These are phyloP conservation scores for Monodelphis domestica DNA, from an alignment of 2,797 vertebrate species.

Conservation along the genomic window DNA sequence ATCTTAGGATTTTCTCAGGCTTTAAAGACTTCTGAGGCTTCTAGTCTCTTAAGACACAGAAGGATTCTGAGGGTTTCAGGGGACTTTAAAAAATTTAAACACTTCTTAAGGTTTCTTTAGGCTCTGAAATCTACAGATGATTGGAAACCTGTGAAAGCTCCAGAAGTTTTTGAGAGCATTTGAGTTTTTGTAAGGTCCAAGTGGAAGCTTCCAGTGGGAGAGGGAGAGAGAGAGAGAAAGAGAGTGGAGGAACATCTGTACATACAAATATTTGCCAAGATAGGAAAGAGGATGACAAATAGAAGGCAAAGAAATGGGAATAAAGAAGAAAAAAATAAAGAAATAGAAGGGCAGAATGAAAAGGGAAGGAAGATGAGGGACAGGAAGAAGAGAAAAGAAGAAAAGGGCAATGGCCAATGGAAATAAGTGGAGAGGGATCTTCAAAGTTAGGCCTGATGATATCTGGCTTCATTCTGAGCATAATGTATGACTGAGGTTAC, in stretches of 20 bases:
- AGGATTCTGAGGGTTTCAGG: not conserved
- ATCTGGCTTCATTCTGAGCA: not conserved
- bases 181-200: not conserved
- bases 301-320: constrained; percentile 9
- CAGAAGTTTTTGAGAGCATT: not conserved
- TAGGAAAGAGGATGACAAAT: not conserved
- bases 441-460: not conserved
- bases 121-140: not conserved
- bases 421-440: not conserved
- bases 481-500: not conserved
- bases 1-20: not conserved
- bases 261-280: not conserved
- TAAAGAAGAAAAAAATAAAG: not conserved
- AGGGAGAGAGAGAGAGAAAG: too few species aligned
- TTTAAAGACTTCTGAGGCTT: not conserved
- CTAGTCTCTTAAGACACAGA: not conserved
- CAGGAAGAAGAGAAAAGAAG: not conserved
- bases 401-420: not conserved
- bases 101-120: not conserved
- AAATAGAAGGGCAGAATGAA: not conserved
- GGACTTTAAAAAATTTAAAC: not conserved
- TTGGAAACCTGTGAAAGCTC: not conserved
- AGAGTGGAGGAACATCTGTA: not conserved
- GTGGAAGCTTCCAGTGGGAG: not conserved
- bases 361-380: not conserved